phyloP scores from a whole-genome alignment of 2,797 vertebrate species.

The Lemur catta region DNA sequence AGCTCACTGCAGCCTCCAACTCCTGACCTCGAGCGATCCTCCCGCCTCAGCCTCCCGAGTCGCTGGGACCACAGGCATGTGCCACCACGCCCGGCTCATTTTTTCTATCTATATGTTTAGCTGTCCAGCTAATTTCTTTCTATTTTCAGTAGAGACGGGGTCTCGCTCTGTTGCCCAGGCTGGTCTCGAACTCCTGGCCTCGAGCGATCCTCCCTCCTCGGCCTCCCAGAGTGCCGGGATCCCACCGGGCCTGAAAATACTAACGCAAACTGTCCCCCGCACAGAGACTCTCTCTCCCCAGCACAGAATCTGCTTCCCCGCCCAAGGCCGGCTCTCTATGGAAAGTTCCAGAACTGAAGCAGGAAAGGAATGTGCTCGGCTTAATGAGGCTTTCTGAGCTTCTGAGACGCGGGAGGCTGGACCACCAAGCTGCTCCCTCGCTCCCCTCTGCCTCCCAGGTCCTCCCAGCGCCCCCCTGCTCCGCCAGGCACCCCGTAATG shows the following conservation, averaged over 20 bases:
- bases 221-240: too few species aligned
- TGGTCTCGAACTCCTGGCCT: too few species aligned
- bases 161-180: too few species aligned
- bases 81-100: too few species aligned
- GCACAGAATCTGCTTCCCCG: neutral
- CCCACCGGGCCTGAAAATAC: neutral
- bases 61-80: too few species aligned
- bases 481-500: neutral
- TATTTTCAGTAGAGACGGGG: too few species aligned
- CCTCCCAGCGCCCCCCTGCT: fast-evolving
- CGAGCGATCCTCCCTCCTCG: too few species aligned
- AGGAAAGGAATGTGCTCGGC: neutral
- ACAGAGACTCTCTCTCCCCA: neutral
- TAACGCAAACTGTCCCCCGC: neutral
- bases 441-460: neutral
- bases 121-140: too few species aligned
- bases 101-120: too few species aligned
- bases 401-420: neutral
- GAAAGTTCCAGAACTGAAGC: neutral
- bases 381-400: neutral
- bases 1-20: too few species aligned
- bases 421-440: neutral
- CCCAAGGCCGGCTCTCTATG: neutral
- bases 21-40: too few species aligned
- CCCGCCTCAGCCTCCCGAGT: too few species aligned